Evolutionary conservation across 1,140 invertebrate genomes (phyloP), one percentile per base, ranked within the genome.

Genomic region (Stegodyphus dumicola): DNA sequence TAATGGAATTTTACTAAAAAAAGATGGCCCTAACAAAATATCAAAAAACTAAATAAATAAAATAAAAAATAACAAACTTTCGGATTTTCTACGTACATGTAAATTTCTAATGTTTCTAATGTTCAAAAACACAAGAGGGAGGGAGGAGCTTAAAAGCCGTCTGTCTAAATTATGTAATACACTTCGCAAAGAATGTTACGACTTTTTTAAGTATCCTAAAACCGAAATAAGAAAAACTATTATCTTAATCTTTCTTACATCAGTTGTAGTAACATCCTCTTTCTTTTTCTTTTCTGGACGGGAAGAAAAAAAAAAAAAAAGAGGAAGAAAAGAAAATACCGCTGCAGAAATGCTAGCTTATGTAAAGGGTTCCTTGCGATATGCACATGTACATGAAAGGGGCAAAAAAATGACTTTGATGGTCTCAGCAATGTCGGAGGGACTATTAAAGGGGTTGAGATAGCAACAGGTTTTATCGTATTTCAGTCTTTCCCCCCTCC

Each of bases 331-430:
- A 60, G 15, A 60, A 60, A 60, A 9, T 60, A 60, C 9, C 56
- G 56, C 15, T 15, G 9, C 56, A 15, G 15, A 60, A 15, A 73
- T 11, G 48, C 33, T 33, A 33, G 33, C 33, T 33, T 33, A 33
- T 33, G 33, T 33, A 33, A 33, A 33, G 33, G 33, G 33, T 33
- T 33, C 33, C 33, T 33, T 33, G 33, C 33, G 33, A 33, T 33
- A 33, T 33, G 33, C 33, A 33, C 33, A 33, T 33, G 33, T 33
- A 33, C 33, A 33, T 33, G 6, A 51, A 56, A 11, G 15, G 73
- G 17, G 2, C 7, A 64, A 83, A 83, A 75, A 74, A 74, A 83
- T 83, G 79, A 83, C 79, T 83, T 83, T 83, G 79, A 80, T 65
- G 64, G 18, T 66, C 33, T 11, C 33, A 0, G 69, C 79, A 83